Evolutionary conservation across 2,888 invertebrate genomes (phyloP), one percentile per base, ranked within the genome.

Genomic region (Rhimphoctona megacephalus): DNA sequence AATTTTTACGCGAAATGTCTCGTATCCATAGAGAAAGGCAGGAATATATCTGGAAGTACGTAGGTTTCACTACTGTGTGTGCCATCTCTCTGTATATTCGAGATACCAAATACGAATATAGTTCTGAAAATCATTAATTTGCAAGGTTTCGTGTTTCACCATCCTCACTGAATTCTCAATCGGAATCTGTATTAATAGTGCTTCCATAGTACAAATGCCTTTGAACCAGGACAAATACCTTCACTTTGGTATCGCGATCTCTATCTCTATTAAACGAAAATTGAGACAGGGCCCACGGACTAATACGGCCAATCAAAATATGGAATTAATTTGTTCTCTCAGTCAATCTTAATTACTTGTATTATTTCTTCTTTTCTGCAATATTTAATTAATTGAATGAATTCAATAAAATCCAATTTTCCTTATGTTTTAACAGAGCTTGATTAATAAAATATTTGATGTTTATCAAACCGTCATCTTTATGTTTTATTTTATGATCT

Each of bases 121-220:
- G 30, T 7, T 0, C 33, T 25, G 64, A 64, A 64, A 78, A 78
- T 67, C 67, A 36, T 52, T 1, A 52, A 78, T 67, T 78, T 67
- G 11, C 54, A 67, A 52, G 52, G 67, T 39, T 78, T 52, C 67
- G 67, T 67, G 78, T 54, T 78, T 43, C 14, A 19, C 79, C 30
- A 43, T 79, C 39, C 30, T 57, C 39, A 25, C 39, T 43, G 46
- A 67, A 43, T 39, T 54, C 69, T 43, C 52, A 22, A 54, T 54
- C 39, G 43, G 43, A 57, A 52, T 67, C 22, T 49, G 17, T 67
- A 54, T 78, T 69, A 66, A 69, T 39, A 54, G 69, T n/a, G 33
- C 14, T 49, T 49, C 49, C 49, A 49, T 49, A 49, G 49, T 49
- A 64, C 64, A 7, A 64, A 64, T 64, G 17, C 64, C 64, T 64